Evolutionary conservation across 2,797 vertebrate species (phyloP).

Genomic region (Bovichtus diacanthus): DNA sequence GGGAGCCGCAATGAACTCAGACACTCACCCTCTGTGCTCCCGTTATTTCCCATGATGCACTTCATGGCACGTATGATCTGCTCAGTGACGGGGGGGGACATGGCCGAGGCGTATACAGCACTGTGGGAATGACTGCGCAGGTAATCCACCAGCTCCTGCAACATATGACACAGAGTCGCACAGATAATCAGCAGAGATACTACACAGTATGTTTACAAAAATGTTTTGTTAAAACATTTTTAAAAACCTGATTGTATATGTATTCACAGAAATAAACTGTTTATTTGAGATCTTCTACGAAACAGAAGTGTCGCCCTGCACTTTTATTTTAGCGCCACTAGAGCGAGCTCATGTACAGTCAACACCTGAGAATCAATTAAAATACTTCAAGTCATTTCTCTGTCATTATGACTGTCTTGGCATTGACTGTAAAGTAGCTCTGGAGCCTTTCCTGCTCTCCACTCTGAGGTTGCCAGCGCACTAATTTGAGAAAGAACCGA

Average conservation of each 20-base stretch:
- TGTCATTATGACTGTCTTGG: conserved; percentile 34
- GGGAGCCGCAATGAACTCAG: neutral
- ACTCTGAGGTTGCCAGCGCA: conserved; percentile 21
- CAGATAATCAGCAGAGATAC: neutral
- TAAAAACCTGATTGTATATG: neutral
- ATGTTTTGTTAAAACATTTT: neutral
- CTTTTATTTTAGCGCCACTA: conserved; percentile 64
- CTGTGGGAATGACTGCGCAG: conserved; percentile 91
- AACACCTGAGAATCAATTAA: conserved; percentile 67
- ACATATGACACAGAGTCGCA: conserved; percentile 29
- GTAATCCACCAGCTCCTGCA: conserved; percentile 92
- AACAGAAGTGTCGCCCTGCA: conserved; percentile 38
- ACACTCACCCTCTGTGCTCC: conserved; percentile 89
- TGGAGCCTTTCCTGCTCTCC: conserved; percentile 43
- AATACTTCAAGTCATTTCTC: conserved; percentile 36
- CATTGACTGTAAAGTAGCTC: conserved; percentile 32
- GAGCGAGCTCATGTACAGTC: conserved; percentile 67
- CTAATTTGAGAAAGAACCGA: conserved; percentile 49
- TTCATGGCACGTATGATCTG: conserved; percentile 92
- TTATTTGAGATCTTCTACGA: neutral
- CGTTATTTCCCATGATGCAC: conserved; percentile 91
- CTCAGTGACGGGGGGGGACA: conserved; percentile 89
- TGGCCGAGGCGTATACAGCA: conserved; percentile 89
- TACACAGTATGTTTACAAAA: neutral
- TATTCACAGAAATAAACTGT: neutral